These are phyloP conservation scores for Patagioenas fasciata DNA, from an alignment of 2,113 vertebrate species.

Conservation along the genomic window DNA sequence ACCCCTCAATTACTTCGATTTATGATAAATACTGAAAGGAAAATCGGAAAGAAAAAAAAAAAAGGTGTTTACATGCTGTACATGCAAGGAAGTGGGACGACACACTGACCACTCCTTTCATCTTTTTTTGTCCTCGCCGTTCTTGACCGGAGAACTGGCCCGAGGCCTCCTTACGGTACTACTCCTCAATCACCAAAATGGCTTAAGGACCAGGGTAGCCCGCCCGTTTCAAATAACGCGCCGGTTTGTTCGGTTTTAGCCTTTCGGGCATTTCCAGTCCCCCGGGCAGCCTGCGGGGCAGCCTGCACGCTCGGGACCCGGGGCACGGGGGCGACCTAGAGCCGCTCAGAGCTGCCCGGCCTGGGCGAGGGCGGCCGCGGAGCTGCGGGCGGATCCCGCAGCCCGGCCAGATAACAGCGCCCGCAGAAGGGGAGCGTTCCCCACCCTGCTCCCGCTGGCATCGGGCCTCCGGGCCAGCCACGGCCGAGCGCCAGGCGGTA, in stretches of 20 bases:
- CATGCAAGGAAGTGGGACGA: not conserved
- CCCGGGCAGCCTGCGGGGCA: not conserved
- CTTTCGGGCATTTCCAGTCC: not conserved
- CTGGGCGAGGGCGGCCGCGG: not conserved
- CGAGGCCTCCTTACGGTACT: not conserved
- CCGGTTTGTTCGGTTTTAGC: not conserved
- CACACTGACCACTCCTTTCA: accelerated
- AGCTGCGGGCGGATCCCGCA: accelerated
- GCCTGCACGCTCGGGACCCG: not conserved
- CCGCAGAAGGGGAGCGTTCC: not conserved
- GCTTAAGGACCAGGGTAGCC: accelerated
- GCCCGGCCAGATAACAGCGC: not conserved
- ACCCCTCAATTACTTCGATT: not conserved
- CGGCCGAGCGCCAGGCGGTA: not conserved
- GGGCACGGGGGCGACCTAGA: not conserved
- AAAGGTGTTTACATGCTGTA: not conserved
- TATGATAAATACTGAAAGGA: not conserved
- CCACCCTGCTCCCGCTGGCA: not conserved
- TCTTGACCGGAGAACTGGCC: accelerated
- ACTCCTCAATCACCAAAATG: accelerated
- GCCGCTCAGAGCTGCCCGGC: not conserved
- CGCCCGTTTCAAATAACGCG: accelerated
- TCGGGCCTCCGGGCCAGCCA: not conserved
- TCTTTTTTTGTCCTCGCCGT: not conserved
- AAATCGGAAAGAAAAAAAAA: too few species aligned